Evolutionary conservation across 2,888 invertebrate species (phyloP).

Genomic region (Troglohyphantes excavatus): DNA sequence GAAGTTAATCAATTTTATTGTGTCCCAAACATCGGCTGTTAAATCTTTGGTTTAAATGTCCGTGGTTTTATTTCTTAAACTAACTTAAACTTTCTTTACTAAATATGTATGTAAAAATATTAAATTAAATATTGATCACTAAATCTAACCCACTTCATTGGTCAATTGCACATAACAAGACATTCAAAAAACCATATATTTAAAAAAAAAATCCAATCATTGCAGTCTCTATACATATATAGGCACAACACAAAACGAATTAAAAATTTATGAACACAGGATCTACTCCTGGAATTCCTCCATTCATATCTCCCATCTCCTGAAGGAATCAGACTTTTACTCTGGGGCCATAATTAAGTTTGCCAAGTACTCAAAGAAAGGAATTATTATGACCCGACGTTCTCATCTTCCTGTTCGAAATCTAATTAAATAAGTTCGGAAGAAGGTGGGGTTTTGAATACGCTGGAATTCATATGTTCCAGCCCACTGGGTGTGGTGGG

Average conservation of each 20-base stretch:
- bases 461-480: neutral
- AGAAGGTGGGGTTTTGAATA: neutral
- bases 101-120: too few relatives aligned
- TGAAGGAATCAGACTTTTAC: neutral
- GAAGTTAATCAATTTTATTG: too few relatives aligned
- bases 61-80: too few relatives aligned
- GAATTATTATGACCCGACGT: constrained; percentile 24
- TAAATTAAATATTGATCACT: too few relatives aligned
- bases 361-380: neutral
- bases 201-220: neutral
- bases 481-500: neutral
- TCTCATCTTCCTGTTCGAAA: constrained; percentile 3
- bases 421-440: constrained; percentile 18
- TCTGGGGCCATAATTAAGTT: constrained; percentile 20
- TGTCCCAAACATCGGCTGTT: too few relatives aligned
- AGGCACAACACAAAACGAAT: neutral
- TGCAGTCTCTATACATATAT: neutral
- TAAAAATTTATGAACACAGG: neutral
- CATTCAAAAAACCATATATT: too few relatives aligned
- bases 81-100: too few relatives aligned
- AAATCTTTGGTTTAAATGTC: too few relatives aligned
- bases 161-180: too few relatives aligned
- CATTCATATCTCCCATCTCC: neutral
- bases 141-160: too few relatives aligned
- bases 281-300: neutral